Base-by-base conservation (phyloP, 2,113 vertebrate species). In the Sturnira hondurensis region DNA sequence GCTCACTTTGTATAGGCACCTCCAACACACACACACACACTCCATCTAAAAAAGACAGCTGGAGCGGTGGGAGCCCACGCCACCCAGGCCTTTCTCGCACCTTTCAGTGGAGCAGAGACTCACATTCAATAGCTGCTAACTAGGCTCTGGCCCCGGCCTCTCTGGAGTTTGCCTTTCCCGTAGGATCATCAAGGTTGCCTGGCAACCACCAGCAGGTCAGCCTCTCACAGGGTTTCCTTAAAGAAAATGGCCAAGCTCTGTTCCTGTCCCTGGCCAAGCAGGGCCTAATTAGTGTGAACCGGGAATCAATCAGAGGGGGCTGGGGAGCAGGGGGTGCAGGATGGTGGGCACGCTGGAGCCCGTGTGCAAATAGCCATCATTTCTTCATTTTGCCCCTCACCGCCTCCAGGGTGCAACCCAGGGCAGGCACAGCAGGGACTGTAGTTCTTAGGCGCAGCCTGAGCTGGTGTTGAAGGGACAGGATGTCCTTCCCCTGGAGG, bases 251-350 rank as follows among this genome's bases (percentile, higher is more conserved):
- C 93, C 94, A 95, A 96, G 82, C 86, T 31, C 93, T 61, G 0
- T 84, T 96, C 86, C 83, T 26, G 73, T 81, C 80, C 26, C 58
- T 65, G 86, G 93, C 52, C 67, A 86, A 95, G 74, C 65, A 7
- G 88, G 56, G 80, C 87, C 86, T 96, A 96, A 97, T 97, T 86
- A 96, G 89, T 92, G 96, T 93, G 96, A 97, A 89, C 74, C 1
- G 0, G 83, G 87, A 95, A 92, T 96, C 91, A 74, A 93, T 96
- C 78, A 12, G 0, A 16, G 65, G 61, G 12, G 70, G 11, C 4
- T 8, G 17, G 47, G 77, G 85, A 43, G 38, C 15, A 28, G 0
- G 43, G 12, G 76, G 61, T 2, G 26, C 43, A 11, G 78, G 31
- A 15, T 7, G 67, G 78, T 15, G 38, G 31, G 70, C 43, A 10